phyloP scores from a whole-genome alignment of 1,140 invertebrate species.

The Mylabris phalerata region DNA sequence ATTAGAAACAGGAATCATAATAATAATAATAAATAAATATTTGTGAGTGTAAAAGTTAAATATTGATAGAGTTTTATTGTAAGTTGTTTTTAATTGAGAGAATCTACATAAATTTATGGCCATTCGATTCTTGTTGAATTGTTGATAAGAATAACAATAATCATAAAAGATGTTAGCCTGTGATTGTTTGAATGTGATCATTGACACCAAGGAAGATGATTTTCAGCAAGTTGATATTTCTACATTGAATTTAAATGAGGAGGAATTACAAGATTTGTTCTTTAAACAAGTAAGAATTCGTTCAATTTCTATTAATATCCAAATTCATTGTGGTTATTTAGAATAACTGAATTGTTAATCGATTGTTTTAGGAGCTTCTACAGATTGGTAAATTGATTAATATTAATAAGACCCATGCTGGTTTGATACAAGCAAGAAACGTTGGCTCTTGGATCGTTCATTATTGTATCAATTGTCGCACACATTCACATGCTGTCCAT shows the following conservation, averaged over 20 bases:
- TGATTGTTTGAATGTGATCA: conserved; percentile 48
- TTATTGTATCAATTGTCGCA: conserved; percentile 41
- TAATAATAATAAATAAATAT: too few species aligned
- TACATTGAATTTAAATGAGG: conserved; percentile 38
- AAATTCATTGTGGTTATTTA: conserved; percentile 1
- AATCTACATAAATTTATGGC: too few species aligned
- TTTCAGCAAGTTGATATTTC: conserved; percentile 38
- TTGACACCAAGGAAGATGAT: conserved; percentile 41
- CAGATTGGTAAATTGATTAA: conserved; percentile 41
- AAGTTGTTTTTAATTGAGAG: too few species aligned
- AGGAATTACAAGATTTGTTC: conserved; percentile 41
- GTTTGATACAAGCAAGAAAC: conserved; percentile 43
- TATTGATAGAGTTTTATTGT: too few species aligned
- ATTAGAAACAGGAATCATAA: too few species aligned
- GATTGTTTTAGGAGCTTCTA: conserved; percentile 38
- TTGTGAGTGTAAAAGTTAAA: too few species aligned
- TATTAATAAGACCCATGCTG: conserved; percentile 45
- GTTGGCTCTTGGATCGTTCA: conserved; percentile 46
- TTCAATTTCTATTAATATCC: not conserved
- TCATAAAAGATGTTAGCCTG: conserved; percentile 36
- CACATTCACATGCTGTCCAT: conserved; percentile 48
- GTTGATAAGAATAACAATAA: too few species aligned
- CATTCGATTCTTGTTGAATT: too few species aligned
- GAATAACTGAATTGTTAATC: too few species aligned
- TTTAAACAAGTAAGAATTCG: conserved; percentile 41